A percentile compares a stretch with the other conserved stretches of the same genome.
phyloP scores from a whole-genome alignment of 2,797 vertebrate species.

The Taeniopygia guttata region DNA sequence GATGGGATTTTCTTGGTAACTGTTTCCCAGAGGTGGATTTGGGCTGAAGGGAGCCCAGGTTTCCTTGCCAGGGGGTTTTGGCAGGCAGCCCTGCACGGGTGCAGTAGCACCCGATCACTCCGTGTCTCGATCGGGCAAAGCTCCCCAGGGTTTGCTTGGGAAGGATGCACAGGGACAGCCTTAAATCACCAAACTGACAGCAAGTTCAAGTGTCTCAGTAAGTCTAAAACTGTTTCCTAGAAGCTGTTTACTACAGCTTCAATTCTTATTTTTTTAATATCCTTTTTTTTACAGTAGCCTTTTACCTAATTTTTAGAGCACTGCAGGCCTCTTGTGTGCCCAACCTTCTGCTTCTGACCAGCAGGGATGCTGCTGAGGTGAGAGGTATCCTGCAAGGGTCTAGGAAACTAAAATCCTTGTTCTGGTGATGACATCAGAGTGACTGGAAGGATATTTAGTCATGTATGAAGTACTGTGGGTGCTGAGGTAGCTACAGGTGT shows the following conservation, averaged over 20 bases:
- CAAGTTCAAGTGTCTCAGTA: neutral
- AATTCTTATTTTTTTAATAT: neutral
- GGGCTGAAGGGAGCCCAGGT: neutral
- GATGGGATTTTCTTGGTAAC: neutral
- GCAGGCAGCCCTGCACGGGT: neutral
- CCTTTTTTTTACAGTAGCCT: conserved; percentile 7
- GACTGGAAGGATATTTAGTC: neutral
- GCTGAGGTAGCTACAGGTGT: neutral
- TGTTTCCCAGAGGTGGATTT: neutral
- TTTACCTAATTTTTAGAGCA: neutral
- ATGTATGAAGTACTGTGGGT: neutral
- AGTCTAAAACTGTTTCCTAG: neutral
- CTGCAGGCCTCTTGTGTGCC: rapidly evolving
- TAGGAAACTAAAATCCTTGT: neutral
- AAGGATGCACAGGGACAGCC: neutral
- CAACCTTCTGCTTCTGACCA: neutral
- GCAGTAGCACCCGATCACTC: rapidly evolving
- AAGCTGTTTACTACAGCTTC: neutral
- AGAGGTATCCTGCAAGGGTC: neutral
- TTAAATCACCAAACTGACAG: conserved; percentile 16
- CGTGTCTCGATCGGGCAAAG: neutral
- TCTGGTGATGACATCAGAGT: neutral
- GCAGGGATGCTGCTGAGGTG: neutral
- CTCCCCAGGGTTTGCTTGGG: neutral
- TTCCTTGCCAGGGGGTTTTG: neutral